Percentiles rank a stretch among this genome's conserved stretches.
Conservation (phyloP, 2,797 vertebrate species). For the Selene dorsalis region DNA sequence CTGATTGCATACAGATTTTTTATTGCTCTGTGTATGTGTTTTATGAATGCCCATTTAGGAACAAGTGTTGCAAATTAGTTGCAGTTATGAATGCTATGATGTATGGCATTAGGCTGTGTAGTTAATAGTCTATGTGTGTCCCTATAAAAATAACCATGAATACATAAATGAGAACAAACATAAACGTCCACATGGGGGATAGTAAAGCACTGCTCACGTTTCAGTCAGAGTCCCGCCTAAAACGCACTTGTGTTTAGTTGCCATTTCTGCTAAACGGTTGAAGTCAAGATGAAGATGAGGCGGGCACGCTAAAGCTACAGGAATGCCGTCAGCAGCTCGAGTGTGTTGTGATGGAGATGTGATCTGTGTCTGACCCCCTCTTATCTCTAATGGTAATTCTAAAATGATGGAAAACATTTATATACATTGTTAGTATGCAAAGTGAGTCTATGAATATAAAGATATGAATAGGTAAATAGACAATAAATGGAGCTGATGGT, state of each 20-base stretch:
- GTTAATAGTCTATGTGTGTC: slow-evolving; percentile 3
- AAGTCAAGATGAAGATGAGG: slow-evolving; percentile 20
- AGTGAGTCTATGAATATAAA: slow-evolving; percentile 48
- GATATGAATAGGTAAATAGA: slow-evolving; percentile 62
- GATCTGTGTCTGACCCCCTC: slow-evolving; percentile 43
- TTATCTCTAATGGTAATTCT: slow-evolving; percentile 43
- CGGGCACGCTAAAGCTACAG: slow-evolving; percentile 16
- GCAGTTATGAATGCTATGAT: slow-evolving; percentile 1
- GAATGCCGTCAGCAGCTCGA: slow-evolving; percentile 13
- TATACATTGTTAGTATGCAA: slow-evolving; percentile 68
- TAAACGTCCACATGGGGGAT: background rate
- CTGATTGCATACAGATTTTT: background rate
- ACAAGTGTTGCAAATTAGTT: slow-evolving; percentile 13
- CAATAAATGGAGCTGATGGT: slow-evolving; percentile 36
- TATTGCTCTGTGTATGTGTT: background rate
- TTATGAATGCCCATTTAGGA: slow-evolving; percentile 13
- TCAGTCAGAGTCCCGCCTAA: slow-evolving; percentile 4
- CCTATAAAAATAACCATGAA: slow-evolving; percentile 3
- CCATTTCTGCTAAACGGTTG: slow-evolving; percentile 15
- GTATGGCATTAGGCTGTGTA: background rate
- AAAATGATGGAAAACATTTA: slow-evolving; percentile 57
- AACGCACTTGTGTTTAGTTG: slow-evolving; percentile 8
- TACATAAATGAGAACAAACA: slow-evolving; percentile 7
- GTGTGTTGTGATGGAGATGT: slow-evolving; percentile 30
- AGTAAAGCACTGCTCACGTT: slow-evolving; percentile 6